Evolutionary conservation across 2,797 vertebrate species (phyloP).

Genomic region (Mycteria americana): DNA sequence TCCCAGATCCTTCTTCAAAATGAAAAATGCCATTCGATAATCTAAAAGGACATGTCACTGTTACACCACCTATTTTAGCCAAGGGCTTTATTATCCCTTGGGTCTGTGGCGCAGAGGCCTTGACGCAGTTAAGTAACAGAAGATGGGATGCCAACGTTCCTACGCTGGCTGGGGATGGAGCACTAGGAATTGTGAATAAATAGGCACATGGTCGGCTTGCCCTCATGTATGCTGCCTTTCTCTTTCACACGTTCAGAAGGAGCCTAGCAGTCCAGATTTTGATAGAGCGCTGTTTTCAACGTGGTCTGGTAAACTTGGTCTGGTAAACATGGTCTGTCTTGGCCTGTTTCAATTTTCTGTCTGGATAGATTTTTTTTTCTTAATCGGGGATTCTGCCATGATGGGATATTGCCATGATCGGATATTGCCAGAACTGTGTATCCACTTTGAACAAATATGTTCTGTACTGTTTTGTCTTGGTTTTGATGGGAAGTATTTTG

Average conservation of each 20-base stretch:
- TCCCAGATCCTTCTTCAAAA: background rate
- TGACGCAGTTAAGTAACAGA: background rate
- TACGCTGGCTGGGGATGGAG: background rate
- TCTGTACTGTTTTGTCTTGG: fast-evolving
- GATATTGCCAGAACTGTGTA: background rate
- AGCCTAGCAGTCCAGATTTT: background rate
- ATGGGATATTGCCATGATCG: fast-evolving
- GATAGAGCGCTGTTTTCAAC: fast-evolving
- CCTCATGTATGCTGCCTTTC: fast-evolving
- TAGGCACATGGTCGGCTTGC: fast-evolving
- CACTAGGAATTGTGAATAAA: background rate
- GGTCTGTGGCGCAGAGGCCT: background rate
- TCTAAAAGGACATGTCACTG: background rate
- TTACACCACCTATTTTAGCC: background rate
- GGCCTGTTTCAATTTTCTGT: background rate
- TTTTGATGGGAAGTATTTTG: background rate
- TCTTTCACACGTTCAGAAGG: background rate
- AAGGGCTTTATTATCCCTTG: background rate
- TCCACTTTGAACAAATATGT: background rate
- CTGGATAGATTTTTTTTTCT: background rate
- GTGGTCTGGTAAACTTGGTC: fast-evolving
- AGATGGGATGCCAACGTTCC: background rate
- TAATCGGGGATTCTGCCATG: background rate
- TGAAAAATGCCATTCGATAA: background rate
- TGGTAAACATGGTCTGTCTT: background rate